Conservation (phyloP, 23 tunicate genomes). For the Aplidium turbinatum region DNA sequence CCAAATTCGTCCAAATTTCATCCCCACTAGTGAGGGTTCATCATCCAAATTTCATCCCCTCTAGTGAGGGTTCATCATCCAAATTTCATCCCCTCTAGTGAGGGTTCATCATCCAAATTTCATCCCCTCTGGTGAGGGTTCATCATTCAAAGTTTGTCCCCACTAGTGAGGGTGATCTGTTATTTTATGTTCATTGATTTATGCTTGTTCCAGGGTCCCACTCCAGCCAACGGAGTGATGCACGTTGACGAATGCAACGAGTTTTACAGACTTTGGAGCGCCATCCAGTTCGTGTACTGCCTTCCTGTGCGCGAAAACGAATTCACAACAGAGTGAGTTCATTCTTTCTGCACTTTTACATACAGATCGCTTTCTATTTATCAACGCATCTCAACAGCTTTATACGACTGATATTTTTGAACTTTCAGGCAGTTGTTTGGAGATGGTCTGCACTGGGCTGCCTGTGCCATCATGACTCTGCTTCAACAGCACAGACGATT, state of each 20-base stretch:
- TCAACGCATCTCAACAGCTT: not conserved
- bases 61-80: too few relatives aligned
- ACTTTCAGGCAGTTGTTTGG: slow-evolving; percentile 72
- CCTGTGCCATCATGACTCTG: slow-evolving; percentile 78
- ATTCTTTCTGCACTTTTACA: not conserved
- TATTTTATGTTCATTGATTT: not conserved
- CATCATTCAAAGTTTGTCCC: too few relatives aligned
- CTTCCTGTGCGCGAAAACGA: slow-evolving; percentile 81
- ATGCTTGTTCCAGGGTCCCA: slow-evolving; percentile 63
- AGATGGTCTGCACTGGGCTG: slow-evolving; percentile 96
- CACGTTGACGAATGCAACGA: slow-evolving; percentile 95
- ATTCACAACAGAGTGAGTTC: slow-evolving; percentile 79
- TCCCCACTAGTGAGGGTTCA: too few relatives aligned
- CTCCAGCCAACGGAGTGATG: slow-evolving; percentile 96
- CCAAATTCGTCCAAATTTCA: too few relatives aligned
- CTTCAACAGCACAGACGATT: slow-evolving; percentile 87
- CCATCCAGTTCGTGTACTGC: slow-evolving; percentile 95
- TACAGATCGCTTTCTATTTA: not conserved
- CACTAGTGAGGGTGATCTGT: not conserved
- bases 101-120: too few relatives aligned
- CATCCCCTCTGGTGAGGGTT: too few relatives aligned
- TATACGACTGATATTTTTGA: not conserved
- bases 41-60: too few relatives aligned
- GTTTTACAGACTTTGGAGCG: slow-evolving; percentile 94
- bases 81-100: too few relatives aligned